Conservation (phyloP, 2,888 invertebrate species). For the Metopia argyrocephala region DNA sequence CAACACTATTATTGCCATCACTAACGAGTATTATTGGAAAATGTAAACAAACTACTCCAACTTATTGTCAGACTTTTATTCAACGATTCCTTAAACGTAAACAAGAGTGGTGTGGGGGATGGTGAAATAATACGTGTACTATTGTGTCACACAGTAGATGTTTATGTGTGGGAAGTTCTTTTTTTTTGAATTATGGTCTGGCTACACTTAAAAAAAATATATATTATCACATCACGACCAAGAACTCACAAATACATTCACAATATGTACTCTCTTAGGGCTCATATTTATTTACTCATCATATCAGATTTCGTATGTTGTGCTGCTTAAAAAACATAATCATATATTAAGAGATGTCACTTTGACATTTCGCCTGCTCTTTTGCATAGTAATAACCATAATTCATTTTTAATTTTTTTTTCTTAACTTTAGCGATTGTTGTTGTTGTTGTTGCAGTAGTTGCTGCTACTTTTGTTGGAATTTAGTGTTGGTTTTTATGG, state of each 20-base stretch:
- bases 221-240: neutral
- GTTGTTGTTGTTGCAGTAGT: neutral
- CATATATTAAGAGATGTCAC: slow-evolving; percentile 79
- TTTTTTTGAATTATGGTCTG: slow-evolving; percentile 54
- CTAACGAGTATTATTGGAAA: neutral
- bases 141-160: neutral
- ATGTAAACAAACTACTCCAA: slow-evolving; percentile 6
- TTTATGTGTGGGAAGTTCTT: slow-evolving; percentile 65
- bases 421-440: neutral
- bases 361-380: slow-evolving; percentile 79
- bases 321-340: slow-evolving; percentile 78
- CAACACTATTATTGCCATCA: neutral
- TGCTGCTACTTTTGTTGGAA: slow-evolving; percentile 21
- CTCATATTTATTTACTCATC: slow-evolving; percentile 60
- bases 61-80: slow-evolving; percentile 22
- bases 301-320: slow-evolving; percentile 78
- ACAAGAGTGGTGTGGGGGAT: too few species aligned
- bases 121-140: too few species aligned
- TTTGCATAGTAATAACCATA: slow-evolving; percentile 79
- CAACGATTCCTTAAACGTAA: too few species aligned
- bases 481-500: slow-evolving; percentile 54
- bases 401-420: slow-evolving; percentile 76
- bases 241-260: slow-evolving; percentile 19
- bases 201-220: slow-evolving; percentile 41
- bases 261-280: neutral